Evolutionary conservation across 1,140 invertebrate species (phyloP).

Genomic region (Drosophila serrata): DNA sequence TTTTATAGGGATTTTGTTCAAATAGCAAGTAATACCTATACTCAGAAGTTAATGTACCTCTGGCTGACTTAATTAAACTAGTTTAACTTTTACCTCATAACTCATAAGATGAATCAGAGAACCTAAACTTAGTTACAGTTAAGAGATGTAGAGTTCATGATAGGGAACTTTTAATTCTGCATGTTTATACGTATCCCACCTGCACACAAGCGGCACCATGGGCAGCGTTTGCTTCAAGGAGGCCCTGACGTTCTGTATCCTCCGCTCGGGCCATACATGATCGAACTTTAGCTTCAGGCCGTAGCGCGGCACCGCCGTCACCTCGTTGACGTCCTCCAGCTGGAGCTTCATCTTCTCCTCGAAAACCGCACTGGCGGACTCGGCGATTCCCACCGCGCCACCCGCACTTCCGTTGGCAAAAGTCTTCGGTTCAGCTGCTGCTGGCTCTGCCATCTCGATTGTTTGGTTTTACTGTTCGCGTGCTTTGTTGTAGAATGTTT

Average conservation of each 20-base stretch:
- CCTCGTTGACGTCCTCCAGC: conserved; percentile 62
- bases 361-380: conserved; percentile 76
- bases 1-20: background rate
- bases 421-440: conserved; percentile 23
- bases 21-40: background rate
- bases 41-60: background rate
- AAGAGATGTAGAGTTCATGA: background rate
- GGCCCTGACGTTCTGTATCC: conserved; percentile 89
- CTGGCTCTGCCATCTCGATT: conserved; percentile 44
- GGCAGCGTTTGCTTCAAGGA: conserved; percentile 87
- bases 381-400: conserved; percentile 32
- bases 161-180: background rate
- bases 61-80: background rate
- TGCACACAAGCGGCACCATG: conserved; percentile 80
- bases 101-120: background rate
- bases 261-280: conserved; percentile 91
- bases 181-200: conserved; percentile 55
- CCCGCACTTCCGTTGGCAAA: conserved; percentile 45
- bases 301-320: conserved; percentile 86
- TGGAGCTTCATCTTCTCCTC: conserved; percentile 68
- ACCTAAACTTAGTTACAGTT: background rate
- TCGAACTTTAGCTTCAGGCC: conserved; percentile 91
- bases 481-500: background rate
- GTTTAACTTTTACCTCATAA: background rate
- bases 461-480: conserved; percentile 28